These are phyloP conservation scores for Cervus canadensis DNA, from an alignment of 2,113 vertebrate species.

Conservation along the genomic window DNA sequence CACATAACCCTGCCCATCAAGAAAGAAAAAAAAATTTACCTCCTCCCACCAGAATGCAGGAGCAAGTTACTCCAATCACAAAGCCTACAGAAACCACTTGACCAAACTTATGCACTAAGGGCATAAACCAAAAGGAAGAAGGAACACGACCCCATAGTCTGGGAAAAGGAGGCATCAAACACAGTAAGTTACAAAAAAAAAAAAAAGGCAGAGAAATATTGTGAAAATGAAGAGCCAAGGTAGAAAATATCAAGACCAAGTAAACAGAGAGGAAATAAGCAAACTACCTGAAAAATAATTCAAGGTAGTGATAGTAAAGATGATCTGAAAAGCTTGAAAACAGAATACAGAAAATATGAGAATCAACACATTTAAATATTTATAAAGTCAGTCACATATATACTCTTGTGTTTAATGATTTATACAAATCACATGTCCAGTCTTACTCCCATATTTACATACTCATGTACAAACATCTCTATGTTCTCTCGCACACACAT, in stretches of 20 bases:
- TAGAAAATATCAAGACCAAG: no score
- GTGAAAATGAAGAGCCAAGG: background rate
- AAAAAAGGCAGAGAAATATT: background rate
- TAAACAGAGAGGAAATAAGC: background rate
- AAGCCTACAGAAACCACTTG: background rate
- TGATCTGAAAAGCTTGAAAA: background rate
- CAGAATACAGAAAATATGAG: background rate
- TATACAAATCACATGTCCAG: background rate
- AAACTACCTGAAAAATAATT: background rate
- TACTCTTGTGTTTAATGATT: background rate
- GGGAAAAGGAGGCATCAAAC: no score
- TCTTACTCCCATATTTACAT: background rate
- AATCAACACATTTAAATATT: background rate
- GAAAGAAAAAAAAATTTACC: background rate
- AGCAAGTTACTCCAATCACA: background rate
- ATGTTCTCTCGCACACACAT: background rate
- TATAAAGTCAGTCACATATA: background rate
- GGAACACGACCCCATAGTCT: no score
- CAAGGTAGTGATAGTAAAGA: background rate
- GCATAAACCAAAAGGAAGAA: background rate
- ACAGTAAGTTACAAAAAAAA: no score
- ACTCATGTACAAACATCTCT: background rate
- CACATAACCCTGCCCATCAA: background rate
- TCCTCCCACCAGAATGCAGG: background rate
- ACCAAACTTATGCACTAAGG: background rate